Evolutionary conservation across 2,888 invertebrate genomes (phyloP), one percentile per base, ranked within the genome.

Genomic region (Sphaerophoria taeniata): DNA sequence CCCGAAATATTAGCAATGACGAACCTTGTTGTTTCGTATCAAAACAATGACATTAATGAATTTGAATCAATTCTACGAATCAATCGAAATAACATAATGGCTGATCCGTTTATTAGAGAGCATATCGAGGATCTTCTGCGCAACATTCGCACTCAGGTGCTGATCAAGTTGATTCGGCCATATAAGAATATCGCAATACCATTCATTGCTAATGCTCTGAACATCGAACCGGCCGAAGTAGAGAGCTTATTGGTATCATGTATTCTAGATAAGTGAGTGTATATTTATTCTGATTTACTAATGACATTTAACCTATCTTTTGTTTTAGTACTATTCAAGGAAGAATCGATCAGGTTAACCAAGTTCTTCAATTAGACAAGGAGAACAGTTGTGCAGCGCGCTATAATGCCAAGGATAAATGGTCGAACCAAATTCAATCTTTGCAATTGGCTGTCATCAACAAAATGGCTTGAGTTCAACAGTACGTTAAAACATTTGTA

Each of bases 1-100:
- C 98, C 99, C 0, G 99, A 99, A 93, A 99, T 99, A 89, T 93
- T 99, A 88, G 99, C 99, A 14, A 99, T 99, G 99, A 99, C 99
- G 6, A 98, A 99, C 93, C 94, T 99, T 89, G 99, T 99, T 75
- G 96, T 95, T 91, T 97, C 98, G 14, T 99, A 99, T 93, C 99
- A 99, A 92, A 98, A 98, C 92, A 98, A 99, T 92, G 99, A 99
- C 92, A 99, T 99, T 86, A 98, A 97, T 91, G 98, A 98, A 89
- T 99, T 99, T 93, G 99, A 99, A 93, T 95, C 96, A 87, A 99
- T 99, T 89, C 93, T 99, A 81, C 97, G 97, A 90, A 96, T 96
- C 90, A 98, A 99, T 93, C 94, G 96, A 91, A 95, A 97, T 91
- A 98, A 98, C 90, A 99, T 99, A 85, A 99, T 99, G 99, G 98